Conservation (phyloP, 2,797 vertebrate species). For the Bucorvus abyssinicus region DNA sequence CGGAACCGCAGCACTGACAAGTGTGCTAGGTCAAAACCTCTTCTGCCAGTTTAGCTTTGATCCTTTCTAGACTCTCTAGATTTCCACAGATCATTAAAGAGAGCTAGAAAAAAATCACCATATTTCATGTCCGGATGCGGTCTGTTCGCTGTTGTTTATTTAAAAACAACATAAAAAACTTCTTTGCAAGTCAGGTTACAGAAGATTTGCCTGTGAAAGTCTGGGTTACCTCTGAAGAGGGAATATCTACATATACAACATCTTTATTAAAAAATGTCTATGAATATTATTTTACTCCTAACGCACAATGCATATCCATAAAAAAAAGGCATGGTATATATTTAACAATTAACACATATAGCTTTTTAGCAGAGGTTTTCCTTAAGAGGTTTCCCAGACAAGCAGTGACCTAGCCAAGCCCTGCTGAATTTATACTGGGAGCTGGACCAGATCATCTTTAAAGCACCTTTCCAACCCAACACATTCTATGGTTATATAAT, state of each 20-base stretch:
- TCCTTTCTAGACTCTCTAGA: background rate
- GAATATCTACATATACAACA: background rate
- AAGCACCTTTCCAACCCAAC: background rate
- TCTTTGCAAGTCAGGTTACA: background rate
- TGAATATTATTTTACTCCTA: background rate
- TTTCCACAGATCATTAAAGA: background rate
- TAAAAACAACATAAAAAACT: background rate
- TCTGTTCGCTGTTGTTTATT: background rate
- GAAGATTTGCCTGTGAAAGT: background rate
- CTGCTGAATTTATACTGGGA: background rate
- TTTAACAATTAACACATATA: background rate
- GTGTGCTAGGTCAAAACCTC: background rate
- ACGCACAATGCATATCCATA: background rate
- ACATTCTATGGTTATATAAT: background rate
- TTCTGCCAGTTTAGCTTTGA: background rate
- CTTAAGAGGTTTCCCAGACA: background rate
- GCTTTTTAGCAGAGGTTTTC: background rate
- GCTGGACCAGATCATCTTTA: background rate
- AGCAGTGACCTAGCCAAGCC: background rate
- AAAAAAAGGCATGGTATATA: background rate
- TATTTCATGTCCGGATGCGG: accelerated
- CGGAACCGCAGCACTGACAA: background rate
- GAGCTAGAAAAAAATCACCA: background rate
- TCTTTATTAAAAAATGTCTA: background rate
- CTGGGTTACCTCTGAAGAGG: background rate